These are phyloP conservation scores for Athalia circularis DNA, from an alignment of 2,888 invertebrate genomes.

Conservation along the genomic window DNA sequence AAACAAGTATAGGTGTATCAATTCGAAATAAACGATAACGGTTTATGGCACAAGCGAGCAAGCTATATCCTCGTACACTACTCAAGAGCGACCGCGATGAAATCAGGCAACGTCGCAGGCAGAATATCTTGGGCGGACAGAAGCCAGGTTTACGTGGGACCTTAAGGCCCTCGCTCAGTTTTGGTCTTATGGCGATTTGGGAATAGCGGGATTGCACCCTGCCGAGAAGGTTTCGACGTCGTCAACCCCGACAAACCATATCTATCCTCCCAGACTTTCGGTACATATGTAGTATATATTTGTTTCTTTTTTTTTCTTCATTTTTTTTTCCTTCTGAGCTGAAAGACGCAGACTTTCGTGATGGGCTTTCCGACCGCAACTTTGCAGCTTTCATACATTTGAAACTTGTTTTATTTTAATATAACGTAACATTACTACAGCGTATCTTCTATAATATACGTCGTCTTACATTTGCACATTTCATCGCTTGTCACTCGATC, in stretches of 20 bases:
- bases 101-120: conserved; percentile 61
- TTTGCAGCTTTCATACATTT: too few relatives aligned
- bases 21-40: neutral
- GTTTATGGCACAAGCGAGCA: neutral
- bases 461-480: neutral
- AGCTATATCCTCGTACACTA: neutral
- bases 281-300: neutral
- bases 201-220: conserved; percentile 61
- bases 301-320: too few relatives aligned
- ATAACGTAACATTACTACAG: too few relatives aligned
- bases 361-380: too few relatives aligned
- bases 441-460: neutral
- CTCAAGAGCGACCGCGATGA: neutral
- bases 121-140: conserved; percentile 50
- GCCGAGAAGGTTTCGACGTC: conserved; percentile 67
- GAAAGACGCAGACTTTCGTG: too few relatives aligned
- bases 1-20: too few relatives aligned
- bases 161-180: neutral
- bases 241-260: conserved; percentile 50
- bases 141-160: conserved; percentile 52
- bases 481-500: conserved; percentile 6
- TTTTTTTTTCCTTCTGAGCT: too few relatives aligned
- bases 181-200: conserved; percentile 51
- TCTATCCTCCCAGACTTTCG: conserved; percentile 3
- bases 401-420: too few relatives aligned